Conservation (phyloP, 2,113 vertebrate genomes). For the Naja naja region DNA sequence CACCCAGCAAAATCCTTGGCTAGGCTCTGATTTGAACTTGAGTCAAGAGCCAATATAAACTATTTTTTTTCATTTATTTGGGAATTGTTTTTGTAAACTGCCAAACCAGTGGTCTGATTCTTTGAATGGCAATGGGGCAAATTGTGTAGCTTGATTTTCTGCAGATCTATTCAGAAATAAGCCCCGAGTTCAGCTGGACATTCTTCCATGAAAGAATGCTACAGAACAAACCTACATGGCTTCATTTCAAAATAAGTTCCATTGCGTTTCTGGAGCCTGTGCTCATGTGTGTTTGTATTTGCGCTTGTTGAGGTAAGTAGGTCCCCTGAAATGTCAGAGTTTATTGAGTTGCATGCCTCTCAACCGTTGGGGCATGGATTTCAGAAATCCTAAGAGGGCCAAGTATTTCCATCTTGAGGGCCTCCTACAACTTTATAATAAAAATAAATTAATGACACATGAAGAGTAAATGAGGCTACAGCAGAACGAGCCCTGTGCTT, state of each 20-base stretch:
- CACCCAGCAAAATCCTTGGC: constrained; percentile 6
- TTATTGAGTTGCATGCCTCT: background rate
- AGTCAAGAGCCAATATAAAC: background rate
- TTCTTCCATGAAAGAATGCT: background rate
- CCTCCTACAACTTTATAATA: background rate
- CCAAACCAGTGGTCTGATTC: background rate
- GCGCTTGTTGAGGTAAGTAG: background rate
- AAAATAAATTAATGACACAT: background rate
- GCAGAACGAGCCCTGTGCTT: background rate
- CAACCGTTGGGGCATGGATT: background rate
- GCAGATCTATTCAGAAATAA: background rate
- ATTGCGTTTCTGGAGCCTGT: background rate
- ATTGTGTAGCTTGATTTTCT: background rate
- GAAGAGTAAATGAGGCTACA: background rate
- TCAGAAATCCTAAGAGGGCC: background rate
- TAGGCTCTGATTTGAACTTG: background rate
- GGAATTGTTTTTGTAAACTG: background rate
- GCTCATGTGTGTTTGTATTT: background rate
- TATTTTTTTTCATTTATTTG: background rate
- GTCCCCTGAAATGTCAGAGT: background rate
- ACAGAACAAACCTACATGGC: background rate
- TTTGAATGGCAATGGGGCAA: background rate
- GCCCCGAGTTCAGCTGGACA: background rate
- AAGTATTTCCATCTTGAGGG: background rate
- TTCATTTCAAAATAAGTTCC: background rate